Base-by-base conservation (phyloP, 2,888 invertebrate genomes). In the Trichopoda pennipes region DNA sequence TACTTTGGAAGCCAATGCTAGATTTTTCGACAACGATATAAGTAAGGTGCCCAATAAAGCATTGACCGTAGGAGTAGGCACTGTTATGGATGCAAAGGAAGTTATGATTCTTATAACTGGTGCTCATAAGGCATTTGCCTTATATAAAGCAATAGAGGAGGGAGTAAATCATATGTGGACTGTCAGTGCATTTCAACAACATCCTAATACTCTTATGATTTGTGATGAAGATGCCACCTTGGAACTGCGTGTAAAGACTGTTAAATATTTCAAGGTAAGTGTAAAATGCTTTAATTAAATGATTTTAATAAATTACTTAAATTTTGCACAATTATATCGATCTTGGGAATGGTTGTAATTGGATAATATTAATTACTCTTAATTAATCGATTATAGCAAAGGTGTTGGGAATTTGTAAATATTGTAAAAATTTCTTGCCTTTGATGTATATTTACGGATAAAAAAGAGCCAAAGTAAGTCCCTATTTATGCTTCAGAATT, bases 91-190 rank as follows among this genome's bases (percentile, higher is more conserved):
- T 91, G 96, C 99, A 14, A 94, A 96, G 89, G 99, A 99, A 93
- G 99, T 98, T 70, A 97, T 99, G 98, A 97, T 99, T 88, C 93
- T 99, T 74, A 98, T 99, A 83, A 99, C 98, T 32, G 99, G 99
- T 44, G 95, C 95, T 61, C 97, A 98, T 92, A 99, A 99, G 92
- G 94, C 99, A 14, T 96, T 98, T 89, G 99, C 99, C 72, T 93
- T 99, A 83, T 96, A 98, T 90, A 98, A 98, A 92, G 99, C 99
- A 12, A 97, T 99, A 87, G 99, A 99, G 92, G 98, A 99, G 91
- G 99, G 99, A 74, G 95, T 99, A 14, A 99, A 97, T 92, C 99
- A 99, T 92, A 99, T 99, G 99, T 99, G 99, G 98, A 99, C 99
- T 0, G 99, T 99, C 53, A 98, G 98, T 56, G 99, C 99, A 66